phyloP scores from a whole-genome alignment of 2,113 vertebrate genomes.

The Hiodon alosoides region DNA sequence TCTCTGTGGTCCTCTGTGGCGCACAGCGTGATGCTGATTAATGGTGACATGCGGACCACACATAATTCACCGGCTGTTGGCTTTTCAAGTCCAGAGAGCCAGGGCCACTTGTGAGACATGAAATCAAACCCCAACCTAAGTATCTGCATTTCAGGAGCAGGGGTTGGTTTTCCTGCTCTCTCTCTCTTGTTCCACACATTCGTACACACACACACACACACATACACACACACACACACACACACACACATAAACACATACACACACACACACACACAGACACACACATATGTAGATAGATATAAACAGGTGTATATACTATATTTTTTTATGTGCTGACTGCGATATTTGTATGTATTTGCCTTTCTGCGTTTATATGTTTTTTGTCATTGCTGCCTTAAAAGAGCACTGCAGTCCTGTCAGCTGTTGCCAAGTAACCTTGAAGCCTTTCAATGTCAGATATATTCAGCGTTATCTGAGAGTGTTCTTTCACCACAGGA shows the following conservation, averaged over 20 bases:
- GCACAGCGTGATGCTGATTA: constrained; percentile 34
- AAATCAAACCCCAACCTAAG: constrained; percentile 11
- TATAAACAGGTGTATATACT: not conserved
- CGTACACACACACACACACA: too few species aligned
- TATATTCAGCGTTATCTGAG: not conserved
- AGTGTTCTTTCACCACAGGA: constrained; percentile 3
- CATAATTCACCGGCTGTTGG: constrained; percentile 23
- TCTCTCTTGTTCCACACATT: too few species aligned
- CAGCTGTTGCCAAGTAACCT: not conserved
- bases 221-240: too few species aligned
- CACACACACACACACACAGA: too few species aligned
- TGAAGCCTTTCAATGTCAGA: not conserved
- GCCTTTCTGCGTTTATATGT: not conserved
- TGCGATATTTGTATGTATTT: not conserved
- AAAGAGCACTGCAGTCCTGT: not conserved
- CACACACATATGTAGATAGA: too few species aligned
- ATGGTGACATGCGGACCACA: constrained; percentile 41
- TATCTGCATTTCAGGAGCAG: not conserved
- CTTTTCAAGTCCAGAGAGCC: constrained; percentile 16
- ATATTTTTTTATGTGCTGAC: not conserved
- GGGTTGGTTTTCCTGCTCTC: too few species aligned
- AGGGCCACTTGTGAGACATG: constrained; percentile 15
- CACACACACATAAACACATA: too few species aligned
- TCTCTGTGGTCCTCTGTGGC: not conserved
- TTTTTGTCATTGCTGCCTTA: not conserved